Base-by-base conservation (phyloP, 2,113 vertebrate genomes). In the Ellobius talpinus region DNA sequence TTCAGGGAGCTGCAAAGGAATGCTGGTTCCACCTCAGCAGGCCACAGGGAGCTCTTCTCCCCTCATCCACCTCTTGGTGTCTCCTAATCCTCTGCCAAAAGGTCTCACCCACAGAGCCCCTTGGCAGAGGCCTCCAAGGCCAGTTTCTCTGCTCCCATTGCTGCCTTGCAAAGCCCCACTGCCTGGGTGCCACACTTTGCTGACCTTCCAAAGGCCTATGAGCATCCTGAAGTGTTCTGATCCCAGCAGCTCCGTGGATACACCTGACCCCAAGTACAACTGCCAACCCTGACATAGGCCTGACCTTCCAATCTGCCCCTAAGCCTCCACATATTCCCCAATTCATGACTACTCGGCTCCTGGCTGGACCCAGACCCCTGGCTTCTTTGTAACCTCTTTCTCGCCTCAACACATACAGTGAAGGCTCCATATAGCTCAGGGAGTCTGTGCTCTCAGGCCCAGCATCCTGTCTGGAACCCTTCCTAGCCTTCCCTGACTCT, bases 371-470 rank as follows among this genome's bases (percentile, higher is more conserved):
- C 66, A 87, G 5, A 7, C 39, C 31, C 26, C 47, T 55, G 47
- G 39, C 36, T 89, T 42, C 52, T 31, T 65, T 31, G 33, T 16
- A 74, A 58, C 50, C n/a, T 86, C 31, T 12, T 13, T 8, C 26
- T 14, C 3, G 39, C 9, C 4, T 7, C 21, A 13, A 11, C 16
- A 0, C 3, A n/a, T 10, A n/a, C 72, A 33, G 33, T 47, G 63
- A 39, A 39, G 24, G 58, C 50, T 29, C 23, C 21, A 29, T 0
- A 14, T 26, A 70, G 24, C 73, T 17, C 24, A 2, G 1, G 11
- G 63, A 78, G 45, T 11, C 88, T 19, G 7, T 5, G 4, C 31
- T 33, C 52, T 47, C 26, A 61, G n/a, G 1, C n/a, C 23, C 68
- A 61, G 68, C 29, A 19, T 58, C 73, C 78, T 26, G 33, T 23